These are phyloP conservation scores for Tyrannus savana DNA, from an alignment of 2,113 vertebrate genomes.

Conservation along the genomic window DNA sequence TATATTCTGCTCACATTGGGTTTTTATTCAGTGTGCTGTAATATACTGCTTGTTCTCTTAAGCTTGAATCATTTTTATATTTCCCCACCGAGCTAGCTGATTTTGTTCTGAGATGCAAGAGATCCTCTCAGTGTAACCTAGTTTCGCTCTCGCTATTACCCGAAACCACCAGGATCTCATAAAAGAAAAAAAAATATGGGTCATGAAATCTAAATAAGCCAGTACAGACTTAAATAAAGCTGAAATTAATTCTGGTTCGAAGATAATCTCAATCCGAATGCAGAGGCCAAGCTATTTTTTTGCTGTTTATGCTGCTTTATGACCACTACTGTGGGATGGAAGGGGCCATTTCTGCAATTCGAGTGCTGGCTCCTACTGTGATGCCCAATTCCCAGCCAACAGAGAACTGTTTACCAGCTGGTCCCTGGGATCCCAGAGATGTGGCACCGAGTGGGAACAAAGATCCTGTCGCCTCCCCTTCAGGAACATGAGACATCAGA, in stretches of 20 bases:
- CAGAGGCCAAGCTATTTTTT: not conserved
- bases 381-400: not conserved
- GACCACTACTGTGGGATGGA: not conserved
- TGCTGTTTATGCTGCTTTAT: not conserved
- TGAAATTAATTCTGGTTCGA: not conserved
- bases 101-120: not conserved
- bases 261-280: not conserved
- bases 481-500: not conserved
- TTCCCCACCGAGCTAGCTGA: not conserved
- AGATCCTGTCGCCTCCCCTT: not conserved
- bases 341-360: not conserved
- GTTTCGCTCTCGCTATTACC: not conserved
- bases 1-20: not conserved
- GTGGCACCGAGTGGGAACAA: not conserved
- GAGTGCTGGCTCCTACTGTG: not conserved
- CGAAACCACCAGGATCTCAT: not conserved
- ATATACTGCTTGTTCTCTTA: not conserved
- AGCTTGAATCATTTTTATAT: not conserved
- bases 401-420: not conserved
- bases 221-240: slow-evolving; percentile 35
- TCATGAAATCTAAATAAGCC: not conserved
- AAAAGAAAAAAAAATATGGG: not conserved
- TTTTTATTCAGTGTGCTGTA: not conserved
- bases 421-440: not conserved
- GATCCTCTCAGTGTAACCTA: slow-evolving; percentile 11